Evolutionary conservation across 1,140 invertebrate species (phyloP).

Genomic region (Macrocentrus cingulum): DNA sequence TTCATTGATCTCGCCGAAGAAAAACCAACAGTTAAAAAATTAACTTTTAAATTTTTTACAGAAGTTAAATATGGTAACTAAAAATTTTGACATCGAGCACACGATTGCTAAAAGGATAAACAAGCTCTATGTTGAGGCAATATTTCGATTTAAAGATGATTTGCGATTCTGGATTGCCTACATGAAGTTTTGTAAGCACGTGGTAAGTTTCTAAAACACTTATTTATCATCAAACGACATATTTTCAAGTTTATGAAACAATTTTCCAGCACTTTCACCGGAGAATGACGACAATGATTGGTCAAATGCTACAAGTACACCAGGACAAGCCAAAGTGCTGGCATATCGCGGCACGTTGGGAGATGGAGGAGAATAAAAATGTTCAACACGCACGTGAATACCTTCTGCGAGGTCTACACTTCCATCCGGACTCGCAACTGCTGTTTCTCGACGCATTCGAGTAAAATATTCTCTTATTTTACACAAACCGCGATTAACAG

Average conservation of each 20-base stretch:
- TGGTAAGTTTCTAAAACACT: slow-evolving; percentile 53
- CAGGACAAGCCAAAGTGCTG: slow-evolving; percentile 73
- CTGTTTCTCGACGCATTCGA: slow-evolving; percentile 63
- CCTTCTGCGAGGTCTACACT: slow-evolving; percentile 68
- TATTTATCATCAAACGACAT: too few relatives aligned
- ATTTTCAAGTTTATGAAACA: not conserved
- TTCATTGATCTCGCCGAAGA: slow-evolving; percentile 6
- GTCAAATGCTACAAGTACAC: slow-evolving; percentile 67
- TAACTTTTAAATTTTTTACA: too few relatives aligned
- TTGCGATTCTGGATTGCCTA: slow-evolving; percentile 71
- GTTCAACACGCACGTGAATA: slow-evolving; percentile 67
- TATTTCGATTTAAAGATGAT: slow-evolving; percentile 67
- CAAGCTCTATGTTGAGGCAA: slow-evolving; percentile 65
- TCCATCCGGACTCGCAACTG: slow-evolving; percentile 65
- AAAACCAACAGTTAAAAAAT: too few relatives aligned
- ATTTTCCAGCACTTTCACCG: slow-evolving; percentile 48
- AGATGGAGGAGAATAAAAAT: slow-evolving; percentile 70
- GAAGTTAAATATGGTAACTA: slow-evolving; percentile 63
- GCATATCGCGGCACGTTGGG: slow-evolving; percentile 73
- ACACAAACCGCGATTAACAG: too few relatives aligned
- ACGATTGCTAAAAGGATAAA: slow-evolving; percentile 67
- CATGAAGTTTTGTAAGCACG: slow-evolving; percentile 70
- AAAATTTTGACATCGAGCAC: slow-evolving; percentile 68
- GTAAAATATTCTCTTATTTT: slow-evolving; percentile 30
- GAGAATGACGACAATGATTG: slow-evolving; percentile 57